Evolutionary conservation across 2,888 invertebrate species (phyloP).

Genomic region (Arge pagana): DNA sequence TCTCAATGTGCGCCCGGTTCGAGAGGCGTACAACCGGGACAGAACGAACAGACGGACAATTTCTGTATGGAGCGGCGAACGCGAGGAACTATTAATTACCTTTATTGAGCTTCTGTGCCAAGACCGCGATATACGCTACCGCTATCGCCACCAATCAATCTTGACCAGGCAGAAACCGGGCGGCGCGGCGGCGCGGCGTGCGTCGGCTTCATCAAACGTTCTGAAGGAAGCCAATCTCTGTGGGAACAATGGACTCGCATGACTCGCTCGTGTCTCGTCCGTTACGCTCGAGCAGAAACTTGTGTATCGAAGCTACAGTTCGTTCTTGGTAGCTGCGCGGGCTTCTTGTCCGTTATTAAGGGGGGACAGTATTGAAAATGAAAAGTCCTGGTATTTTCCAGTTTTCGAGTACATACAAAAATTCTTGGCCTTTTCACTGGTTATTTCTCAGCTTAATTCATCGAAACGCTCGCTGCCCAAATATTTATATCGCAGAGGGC

Average conservation of each 20-base stretch:
- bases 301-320: constrained; percentile 9
- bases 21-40: too few relatives aligned
- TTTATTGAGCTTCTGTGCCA: constrained; percentile 54
- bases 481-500: too few relatives aligned
- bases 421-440: too few relatives aligned
- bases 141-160: constrained; percentile 56
- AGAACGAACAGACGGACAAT: neutral
- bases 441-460: too few relatives aligned
- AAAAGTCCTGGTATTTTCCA: too few relatives aligned
- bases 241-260: constrained; percentile 51
- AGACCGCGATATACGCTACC: constrained; percentile 32
- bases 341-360: too few relatives aligned
- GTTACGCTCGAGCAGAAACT: constrained; percentile 34
- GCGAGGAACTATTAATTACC: constrained; percentile 51
- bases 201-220: constrained; percentile 51
- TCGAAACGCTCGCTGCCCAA: too few relatives aligned
- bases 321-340: too few relatives aligned
- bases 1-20: too few relatives aligned
- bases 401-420: too few relatives aligned
- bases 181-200: constrained; percentile 11
- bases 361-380: too few relatives aligned
- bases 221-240: constrained; percentile 49
- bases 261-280: constrained; percentile 46
- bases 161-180: constrained; percentile 38
- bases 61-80: neutral